A percentile compares a stretch with the other conserved stretches of the same genome.
phyloP scores from a whole-genome alignment of 2,888 invertebrate species.

The Idaea aversata region DNA sequence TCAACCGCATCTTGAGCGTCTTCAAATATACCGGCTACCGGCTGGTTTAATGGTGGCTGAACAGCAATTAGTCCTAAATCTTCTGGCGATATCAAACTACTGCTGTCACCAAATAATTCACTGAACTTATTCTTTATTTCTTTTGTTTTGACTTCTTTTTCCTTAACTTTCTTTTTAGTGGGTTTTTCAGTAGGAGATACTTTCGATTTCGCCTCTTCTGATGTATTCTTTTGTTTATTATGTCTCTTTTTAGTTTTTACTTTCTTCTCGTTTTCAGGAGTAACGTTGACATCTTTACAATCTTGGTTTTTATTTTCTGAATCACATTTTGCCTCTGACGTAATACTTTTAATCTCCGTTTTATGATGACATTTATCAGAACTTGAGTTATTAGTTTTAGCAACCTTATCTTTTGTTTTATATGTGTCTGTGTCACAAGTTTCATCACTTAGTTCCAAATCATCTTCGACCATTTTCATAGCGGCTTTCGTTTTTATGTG shows the following conservation, averaged over 20 bases:
- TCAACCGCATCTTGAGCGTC: constrained; percentile 61
- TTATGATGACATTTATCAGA: not conserved
- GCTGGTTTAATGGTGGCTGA: constrained; percentile 15
- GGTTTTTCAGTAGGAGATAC: constrained; percentile 2
- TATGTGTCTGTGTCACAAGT: constrained; percentile 46
- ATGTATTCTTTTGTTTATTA: constrained; percentile 2
- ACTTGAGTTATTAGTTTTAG: constrained; percentile 3
- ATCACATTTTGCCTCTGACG: constrained; percentile 35
- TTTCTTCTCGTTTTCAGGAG: constrained; percentile 4
- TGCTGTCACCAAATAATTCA: constrained; percentile 69
- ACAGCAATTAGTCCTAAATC: constrained; percentile 55
- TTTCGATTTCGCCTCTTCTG: constrained; percentile 6
- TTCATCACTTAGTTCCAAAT: constrained; percentile 70
- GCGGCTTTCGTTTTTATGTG: constrained; percentile 9
- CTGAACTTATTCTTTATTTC: constrained; percentile 46
- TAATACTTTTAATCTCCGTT: not conserved
- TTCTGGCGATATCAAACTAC: constrained; percentile 68
- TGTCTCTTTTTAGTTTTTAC: constrained; percentile 16
- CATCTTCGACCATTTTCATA: constrained; percentile 53
- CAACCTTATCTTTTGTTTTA: constrained; percentile 10
- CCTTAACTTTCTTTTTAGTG: constrained; percentile 8
- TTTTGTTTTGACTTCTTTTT: not conserved
- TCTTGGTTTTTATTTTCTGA: constrained; percentile 34
- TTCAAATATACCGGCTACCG: constrained; percentile 49
- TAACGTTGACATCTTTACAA: constrained; percentile 29